Evolutionary conservation across 2,888 invertebrate genomes (phyloP).

Genomic region (Maniola hyperantus): DNA sequence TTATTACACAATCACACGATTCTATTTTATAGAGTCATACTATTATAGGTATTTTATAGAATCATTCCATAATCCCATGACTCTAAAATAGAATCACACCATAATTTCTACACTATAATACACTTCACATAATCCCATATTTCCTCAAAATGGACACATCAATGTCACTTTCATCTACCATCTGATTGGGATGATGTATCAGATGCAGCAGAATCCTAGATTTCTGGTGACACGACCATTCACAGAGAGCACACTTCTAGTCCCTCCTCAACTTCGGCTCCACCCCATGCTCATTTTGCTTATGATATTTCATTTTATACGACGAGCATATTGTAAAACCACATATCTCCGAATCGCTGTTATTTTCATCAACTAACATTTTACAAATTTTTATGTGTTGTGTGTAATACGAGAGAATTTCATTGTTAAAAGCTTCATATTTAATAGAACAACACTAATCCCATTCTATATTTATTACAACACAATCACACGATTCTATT

Average conservation of each 20-base stretch:
- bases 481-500: too few species aligned
- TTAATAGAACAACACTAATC: too few species aligned
- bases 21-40: too few species aligned
- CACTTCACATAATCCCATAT: slow-evolving; percentile 43
- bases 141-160: slow-evolving; percentile 52
- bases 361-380: too few species aligned
- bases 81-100: neutral
- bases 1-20: too few species aligned
- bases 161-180: slow-evolving; percentile 48
- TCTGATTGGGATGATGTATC: slow-evolving; percentile 68
- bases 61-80: neutral
- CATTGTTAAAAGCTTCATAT: too few species aligned
- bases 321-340: slow-evolving; percentile 39
- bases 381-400: too few species aligned
- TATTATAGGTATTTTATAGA: too few species aligned
- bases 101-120: neutral
- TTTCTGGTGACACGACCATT: slow-evolving; percentile 52
- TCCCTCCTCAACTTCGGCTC: slow-evolving; percentile 29
- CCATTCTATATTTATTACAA: too few species aligned
- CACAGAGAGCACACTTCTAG: slow-evolving; percentile 51
- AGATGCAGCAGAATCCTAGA: slow-evolving; percentile 61
- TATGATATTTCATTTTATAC: slow-evolving; percentile 40
- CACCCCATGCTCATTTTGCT: slow-evolving; percentile 33
- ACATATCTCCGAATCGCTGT: slow-evolving; percentile 34
- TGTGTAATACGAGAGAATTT: slow-evolving; percentile 21